Base-by-base conservation (phyloP, 2,797 vertebrate species). In the Sandelia bainsii region DNA sequence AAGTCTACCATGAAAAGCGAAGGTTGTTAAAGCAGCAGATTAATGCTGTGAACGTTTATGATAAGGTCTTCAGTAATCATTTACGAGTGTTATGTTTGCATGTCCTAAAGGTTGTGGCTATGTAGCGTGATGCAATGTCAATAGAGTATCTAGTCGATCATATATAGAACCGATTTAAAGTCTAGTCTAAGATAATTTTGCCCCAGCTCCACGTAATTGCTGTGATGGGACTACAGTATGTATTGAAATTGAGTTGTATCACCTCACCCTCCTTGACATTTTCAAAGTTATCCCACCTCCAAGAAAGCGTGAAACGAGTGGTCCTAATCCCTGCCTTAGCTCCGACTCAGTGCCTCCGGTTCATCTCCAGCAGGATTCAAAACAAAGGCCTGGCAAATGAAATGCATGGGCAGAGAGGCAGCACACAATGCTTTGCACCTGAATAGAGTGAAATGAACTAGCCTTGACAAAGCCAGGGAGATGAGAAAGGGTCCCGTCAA, bases 331-430 rank as follows among this genome's bases (percentile, higher is more conserved):
- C 87, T 72, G 84, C 89, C 88, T 91, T 86, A 86, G 88, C 85
- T 82, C 70, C 56, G 66, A 89, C 86, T 92, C 91, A 76, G 66
- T 87, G 89, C 87, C 87, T 92, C 80, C 64, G 57, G 89, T 88
- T 92, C 87, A 87, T 90, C 87, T 88, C 77, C 75, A 77, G 81
- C 66, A 80, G 68, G 80, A 89, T 75, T 85, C 83, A 85, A 91
- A 88, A 93, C 89, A 90, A 93, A 90, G 83, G 85, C 76, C 85
- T 16, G 46, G 84, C 86, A 90, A 93, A 94, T 92, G 84, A 93
- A 90, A 93, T 87, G 89, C 90, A 88, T 76, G 84, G 85, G 87
- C 87, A 85, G 75, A 84, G 80, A 75, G 72, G 84, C 74, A 2
- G 72, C 49, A 11, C 80, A 91, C 89, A 92, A 93, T 89, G 79